phyloP scores from a whole-genome alignment of 1,140 invertebrate species.

The Listronotus bonariensis region DNA sequence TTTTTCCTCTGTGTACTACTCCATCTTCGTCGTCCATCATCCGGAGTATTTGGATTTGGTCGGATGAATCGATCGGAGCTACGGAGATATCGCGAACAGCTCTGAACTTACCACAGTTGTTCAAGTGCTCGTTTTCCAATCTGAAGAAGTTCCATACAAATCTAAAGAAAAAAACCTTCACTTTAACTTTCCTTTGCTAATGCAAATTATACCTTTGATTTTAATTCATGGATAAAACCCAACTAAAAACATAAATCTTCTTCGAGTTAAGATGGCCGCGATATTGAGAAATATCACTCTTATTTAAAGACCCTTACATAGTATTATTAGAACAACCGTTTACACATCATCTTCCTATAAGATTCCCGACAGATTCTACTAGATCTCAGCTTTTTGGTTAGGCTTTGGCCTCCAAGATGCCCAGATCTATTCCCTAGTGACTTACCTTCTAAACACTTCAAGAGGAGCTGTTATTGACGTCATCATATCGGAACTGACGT shows the following conservation, averaged over 20 bases:
- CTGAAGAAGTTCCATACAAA: conserved; percentile 95
- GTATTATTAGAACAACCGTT: too few species aligned
- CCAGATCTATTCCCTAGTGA: conserved; percentile 12
- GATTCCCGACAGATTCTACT: too few species aligned
- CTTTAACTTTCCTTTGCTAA: too few species aligned
- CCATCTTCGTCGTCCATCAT: conserved; percentile 78
- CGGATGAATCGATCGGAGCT: conserved; percentile 76
- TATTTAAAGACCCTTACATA: too few species aligned
- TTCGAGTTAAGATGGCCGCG: too few species aligned
- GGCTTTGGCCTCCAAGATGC: neutral
- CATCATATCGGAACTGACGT: conserved; percentile 75
- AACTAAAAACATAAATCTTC: too few species aligned
- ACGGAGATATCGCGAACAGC: conserved; percentile 90
- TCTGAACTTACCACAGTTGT: conserved; percentile 93
- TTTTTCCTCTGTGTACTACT: conserved; percentile 61
- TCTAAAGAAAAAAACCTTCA: conserved; percentile 54
- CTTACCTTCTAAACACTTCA: conserved; percentile 74
- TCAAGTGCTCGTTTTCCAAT: conserved; percentile 91
- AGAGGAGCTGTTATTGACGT: conserved; percentile 76
- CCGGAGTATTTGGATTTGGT: conserved; percentile 70
- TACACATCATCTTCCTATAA: too few species aligned
- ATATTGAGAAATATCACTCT: too few species aligned
- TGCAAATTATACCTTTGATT: too few species aligned
- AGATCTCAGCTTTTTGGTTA: too few species aligned
- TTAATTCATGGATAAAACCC: too few species aligned